Evolutionary conservation across 2,113 vertebrate species (phyloP).

Genomic region (Podarcis muralis): DNA sequence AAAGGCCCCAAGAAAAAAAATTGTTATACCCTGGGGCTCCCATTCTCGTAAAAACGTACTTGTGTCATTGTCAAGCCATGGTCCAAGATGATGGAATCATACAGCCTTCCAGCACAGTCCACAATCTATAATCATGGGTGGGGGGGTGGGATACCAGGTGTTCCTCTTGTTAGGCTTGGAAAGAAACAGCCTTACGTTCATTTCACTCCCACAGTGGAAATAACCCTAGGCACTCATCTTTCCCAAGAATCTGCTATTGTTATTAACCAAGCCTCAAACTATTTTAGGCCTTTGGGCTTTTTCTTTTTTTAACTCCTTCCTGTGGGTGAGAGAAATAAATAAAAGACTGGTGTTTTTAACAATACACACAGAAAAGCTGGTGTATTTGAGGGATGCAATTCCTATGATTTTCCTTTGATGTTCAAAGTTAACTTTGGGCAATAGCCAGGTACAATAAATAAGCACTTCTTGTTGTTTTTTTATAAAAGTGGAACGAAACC

Average conservation of each 20-base stretch:
- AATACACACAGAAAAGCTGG: slow-evolving; percentile 50
- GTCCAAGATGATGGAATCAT: slow-evolving; percentile 58
- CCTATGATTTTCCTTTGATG: slow-evolving; percentile 42
- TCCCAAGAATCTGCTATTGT: slow-evolving; percentile 58
- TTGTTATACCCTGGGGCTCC: neutral
- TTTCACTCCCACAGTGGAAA: slow-evolving; percentile 57
- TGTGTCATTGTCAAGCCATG: slow-evolving; percentile 41
- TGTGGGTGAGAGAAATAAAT: slow-evolving; percentile 42
- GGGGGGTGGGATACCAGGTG: slow-evolving; percentile 68
- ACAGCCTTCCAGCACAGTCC: slow-evolving; percentile 57
- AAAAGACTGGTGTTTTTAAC: slow-evolving; percentile 46
- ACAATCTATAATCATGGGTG: slow-evolving; percentile 47
- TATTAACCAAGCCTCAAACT: slow-evolving; percentile 58
- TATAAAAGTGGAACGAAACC: neutral
- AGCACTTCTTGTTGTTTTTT: slow-evolving; percentile 10
- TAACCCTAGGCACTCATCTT: slow-evolving; percentile 59
- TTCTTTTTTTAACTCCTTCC: slow-evolving; percentile 42
- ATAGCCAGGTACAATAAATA: slow-evolving; percentile 26
- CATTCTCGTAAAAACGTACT: slow-evolving; percentile 40
- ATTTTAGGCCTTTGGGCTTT: slow-evolving; percentile 52
- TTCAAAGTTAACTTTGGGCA: slow-evolving; percentile 39
- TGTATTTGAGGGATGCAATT: slow-evolving; percentile 12
- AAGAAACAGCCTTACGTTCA: slow-evolving; percentile 42
- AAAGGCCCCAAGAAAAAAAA: neutral
- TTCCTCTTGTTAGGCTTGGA: slow-evolving; percentile 48